Evolutionary conservation across 2,113 vertebrate species (phyloP).

Genomic region (Epinephelus cyanopodus): DNA sequence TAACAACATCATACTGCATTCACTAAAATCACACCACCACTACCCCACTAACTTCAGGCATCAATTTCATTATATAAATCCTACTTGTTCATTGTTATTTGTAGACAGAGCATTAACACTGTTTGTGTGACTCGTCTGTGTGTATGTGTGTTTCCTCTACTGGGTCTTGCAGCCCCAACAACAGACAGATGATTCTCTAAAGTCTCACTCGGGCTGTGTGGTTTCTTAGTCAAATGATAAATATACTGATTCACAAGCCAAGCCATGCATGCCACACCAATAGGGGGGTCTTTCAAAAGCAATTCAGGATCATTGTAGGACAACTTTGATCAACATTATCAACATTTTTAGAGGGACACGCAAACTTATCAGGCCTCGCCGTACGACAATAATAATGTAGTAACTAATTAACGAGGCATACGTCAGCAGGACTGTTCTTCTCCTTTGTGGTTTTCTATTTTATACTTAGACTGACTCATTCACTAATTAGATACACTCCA

Average conservation of each 20-base stretch:
- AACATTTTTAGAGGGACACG: neutral
- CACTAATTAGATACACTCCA: neutral
- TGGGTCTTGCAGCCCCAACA: conserved; percentile 58
- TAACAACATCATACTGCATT: neutral
- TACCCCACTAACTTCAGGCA: neutral
- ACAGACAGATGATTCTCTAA: neutral
- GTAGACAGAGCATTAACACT: neutral
- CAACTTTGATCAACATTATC: neutral
- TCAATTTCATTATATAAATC: neutral
- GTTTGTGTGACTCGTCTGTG: conserved; percentile 55
- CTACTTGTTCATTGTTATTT: neutral
- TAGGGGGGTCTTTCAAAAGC: conserved; percentile 42
- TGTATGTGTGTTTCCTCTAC: conserved; percentile 56
- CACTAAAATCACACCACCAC: neutral
- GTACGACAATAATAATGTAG: neutral
- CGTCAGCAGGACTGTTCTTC: neutral
- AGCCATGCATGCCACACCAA: conserved; percentile 10
- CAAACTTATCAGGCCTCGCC: neutral
- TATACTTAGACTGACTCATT: neutral
- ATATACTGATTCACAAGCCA: conserved; percentile 30
- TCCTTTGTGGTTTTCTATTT: neutral
- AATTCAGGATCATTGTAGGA: conserved; percentile 45
- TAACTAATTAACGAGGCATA: no score
- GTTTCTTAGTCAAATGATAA: neutral
- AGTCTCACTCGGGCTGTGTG: neutral